phyloP scores from a whole-genome alignment of 1,140 invertebrate species.

The Cydia strobilella region DNA sequence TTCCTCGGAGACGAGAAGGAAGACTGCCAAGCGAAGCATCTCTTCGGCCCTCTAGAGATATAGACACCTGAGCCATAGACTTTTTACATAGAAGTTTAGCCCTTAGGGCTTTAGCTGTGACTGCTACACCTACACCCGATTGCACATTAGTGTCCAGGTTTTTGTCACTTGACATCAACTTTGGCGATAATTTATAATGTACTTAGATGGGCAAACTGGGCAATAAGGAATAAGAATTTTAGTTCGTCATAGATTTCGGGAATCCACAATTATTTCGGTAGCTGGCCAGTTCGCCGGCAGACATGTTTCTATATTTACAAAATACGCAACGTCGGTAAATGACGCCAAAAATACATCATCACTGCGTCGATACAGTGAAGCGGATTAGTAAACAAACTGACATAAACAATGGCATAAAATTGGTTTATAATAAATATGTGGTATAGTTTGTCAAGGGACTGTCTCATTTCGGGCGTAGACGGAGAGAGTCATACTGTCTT shows the following conservation, averaged over 20 bases:
- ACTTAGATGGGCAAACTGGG: background rate
- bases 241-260: conserved; percentile 34
- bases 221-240: conserved; percentile 27
- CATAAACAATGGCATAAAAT: background rate
- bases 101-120: conserved; percentile 37
- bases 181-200: conserved; percentile 5
- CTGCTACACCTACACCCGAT: conserved; percentile 45
- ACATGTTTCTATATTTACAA: conserved; percentile 49
- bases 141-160: background rate
- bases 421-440: no score
- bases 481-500: no score
- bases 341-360: conserved; percentile 51
- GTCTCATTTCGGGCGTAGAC: no score
- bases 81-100: conserved; percentile 20
- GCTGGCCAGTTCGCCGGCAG: conserved; percentile 7
- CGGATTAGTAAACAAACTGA: conserved; percentile 45
- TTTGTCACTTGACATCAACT: background rate
- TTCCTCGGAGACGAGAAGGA: conserved; percentile 88
- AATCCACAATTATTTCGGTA: conserved; percentile 25
- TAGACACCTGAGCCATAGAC: conserved; percentile 44
- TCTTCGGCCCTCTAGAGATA: conserved; percentile 87
- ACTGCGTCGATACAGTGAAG: conserved; percentile 45
- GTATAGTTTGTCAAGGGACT: no score
- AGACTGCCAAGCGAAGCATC: conserved; percentile 86
- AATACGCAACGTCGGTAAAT: conserved; percentile 45